Base-by-base conservation (phyloP, 2,888 invertebrate species). In the Eurois occulta region DNA sequence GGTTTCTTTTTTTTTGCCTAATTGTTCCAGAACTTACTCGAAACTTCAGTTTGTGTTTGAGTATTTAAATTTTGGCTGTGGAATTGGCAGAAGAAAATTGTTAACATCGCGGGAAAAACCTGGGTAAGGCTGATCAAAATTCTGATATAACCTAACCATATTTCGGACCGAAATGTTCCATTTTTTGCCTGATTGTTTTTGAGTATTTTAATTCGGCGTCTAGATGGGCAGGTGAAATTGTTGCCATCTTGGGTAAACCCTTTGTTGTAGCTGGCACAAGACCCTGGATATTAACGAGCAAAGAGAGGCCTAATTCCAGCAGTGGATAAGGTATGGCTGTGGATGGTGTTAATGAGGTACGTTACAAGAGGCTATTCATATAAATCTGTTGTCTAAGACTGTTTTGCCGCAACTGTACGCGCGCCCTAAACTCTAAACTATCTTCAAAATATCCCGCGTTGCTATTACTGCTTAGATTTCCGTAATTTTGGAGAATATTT, bases 401-500 rank as follows among this genome's bases (percentile, higher is more conserved):
- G 18, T 70, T 72, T 70, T 24, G 28, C 18, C 13, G 68, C 32
- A 72, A 43, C n/a, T 41, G 24, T 60, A 43, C 28, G 62, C 41
- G 18, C 41, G 52, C 28, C 66, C 46, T 84, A 13, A 48, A 70
- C 21, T 69, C 52, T 69, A 62, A 69, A 81, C 60, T 55, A 60
- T 67, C 32, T 58, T 66, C 52, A 66, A 78, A 81, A 78, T 72
- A 81, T 70, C 32, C 65, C 72, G 41, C 68, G 62, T 81, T 67
- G 80, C n/a, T 64, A 62, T 28, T 67, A 77, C 60, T 77, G 83
- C 32, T 46, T 71, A 32, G 13, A 67, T 79, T 80, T 46, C 75
- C 18, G 77, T 90, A 87, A 88, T 87, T 89, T 85, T 67, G 72
- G 82, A 73, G 41, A 66, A 90, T 86, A 87, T 88, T 86, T 86